A percentile compares a stretch with the other conserved stretches of the same genome.
Conservation (phyloP, 2,797 vertebrate species). For the Rhinophrynus dorsalis region DNA sequence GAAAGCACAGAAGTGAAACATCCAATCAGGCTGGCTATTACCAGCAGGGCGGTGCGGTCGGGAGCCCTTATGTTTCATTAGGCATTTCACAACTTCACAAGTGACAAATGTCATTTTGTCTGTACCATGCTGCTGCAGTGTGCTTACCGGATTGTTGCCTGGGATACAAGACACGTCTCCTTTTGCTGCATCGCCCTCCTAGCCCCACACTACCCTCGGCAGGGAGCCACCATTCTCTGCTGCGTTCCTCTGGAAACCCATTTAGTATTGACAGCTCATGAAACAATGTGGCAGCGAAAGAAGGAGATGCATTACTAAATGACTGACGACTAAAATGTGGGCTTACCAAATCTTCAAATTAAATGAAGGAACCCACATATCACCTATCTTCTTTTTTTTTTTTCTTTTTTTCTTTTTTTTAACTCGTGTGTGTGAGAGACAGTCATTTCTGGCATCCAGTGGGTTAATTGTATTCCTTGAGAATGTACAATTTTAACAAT, state of each 20-base stretch:
- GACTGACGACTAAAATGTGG: not conserved
- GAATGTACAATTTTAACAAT: no score
- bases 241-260: constrained; percentile 40
- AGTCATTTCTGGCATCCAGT: no score
- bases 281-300: constrained; percentile 18
- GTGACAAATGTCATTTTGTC: constrained; percentile 44
- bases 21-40: constrained; percentile 30
- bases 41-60: constrained; percentile 13
- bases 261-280: constrained; percentile 44
- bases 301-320: constrained; percentile 20
- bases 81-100: constrained; percentile 41
- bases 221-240: constrained; percentile 31
- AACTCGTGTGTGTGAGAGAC: no score
- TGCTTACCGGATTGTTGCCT: constrained; percentile 43
- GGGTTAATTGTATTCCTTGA: no score
- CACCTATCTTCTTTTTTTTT: not conserved
- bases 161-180: constrained; percentile 39
- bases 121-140: constrained; percentile 39
- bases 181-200: constrained; percentile 31
- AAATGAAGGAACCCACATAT: not conserved
- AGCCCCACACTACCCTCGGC: constrained; percentile 33
- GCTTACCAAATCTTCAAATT: not conserved
- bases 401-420: no score
- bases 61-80: constrained; percentile 40
- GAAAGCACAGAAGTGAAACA: not conserved